Conservation (phyloP, 2,888 invertebrate species). For the Leucozona laternaria region DNA sequence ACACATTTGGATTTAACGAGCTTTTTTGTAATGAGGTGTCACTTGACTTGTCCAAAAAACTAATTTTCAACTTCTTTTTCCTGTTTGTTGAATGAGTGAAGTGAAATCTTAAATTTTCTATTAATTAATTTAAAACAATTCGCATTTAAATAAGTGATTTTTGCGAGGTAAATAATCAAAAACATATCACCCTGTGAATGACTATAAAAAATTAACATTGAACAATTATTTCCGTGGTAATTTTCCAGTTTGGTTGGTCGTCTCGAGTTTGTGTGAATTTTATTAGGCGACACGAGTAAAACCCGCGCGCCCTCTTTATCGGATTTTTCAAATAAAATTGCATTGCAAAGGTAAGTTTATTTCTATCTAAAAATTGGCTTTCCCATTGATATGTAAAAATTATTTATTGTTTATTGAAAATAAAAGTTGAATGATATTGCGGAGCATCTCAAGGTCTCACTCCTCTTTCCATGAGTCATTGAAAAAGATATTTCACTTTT, state of each 20-base stretch:
- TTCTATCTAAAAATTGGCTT: background rate
- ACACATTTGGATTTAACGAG: constrained; percentile 69
- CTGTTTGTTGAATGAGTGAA: constrained; percentile 56
- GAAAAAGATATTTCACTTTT: constrained; percentile 37
- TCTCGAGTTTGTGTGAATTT: constrained; percentile 57
- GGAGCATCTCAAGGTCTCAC: constrained; percentile 64
- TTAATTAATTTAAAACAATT: constrained; percentile 27
- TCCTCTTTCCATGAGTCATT: constrained; percentile 59
- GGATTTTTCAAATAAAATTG: constrained; percentile 46
- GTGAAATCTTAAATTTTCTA: constrained; percentile 56
- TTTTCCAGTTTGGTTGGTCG: constrained; percentile 64
- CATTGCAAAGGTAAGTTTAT: constrained; percentile 60
- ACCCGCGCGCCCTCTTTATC: constrained; percentile 64
- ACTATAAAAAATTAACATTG: constrained; percentile 9
- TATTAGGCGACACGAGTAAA: constrained; percentile 50
- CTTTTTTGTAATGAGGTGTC: constrained; percentile 75
- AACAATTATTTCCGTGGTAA: constrained; percentile 53
- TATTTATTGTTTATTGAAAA: constrained; percentile 6
- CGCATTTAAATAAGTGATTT: constrained; percentile 1
- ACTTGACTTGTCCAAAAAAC: constrained; percentile 73
- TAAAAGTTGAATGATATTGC: constrained; percentile 46
- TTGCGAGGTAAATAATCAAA: constrained; percentile 1
- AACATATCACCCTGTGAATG: constrained; percentile 36
- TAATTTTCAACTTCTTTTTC: constrained; percentile 59
- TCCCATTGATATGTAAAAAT: background rate